A percentile compares a stretch with the other conserved stretches of the same genome.
Conservation (phyloP, 2,113 vertebrate genomes). For the Platycercus adscitus region DNA sequence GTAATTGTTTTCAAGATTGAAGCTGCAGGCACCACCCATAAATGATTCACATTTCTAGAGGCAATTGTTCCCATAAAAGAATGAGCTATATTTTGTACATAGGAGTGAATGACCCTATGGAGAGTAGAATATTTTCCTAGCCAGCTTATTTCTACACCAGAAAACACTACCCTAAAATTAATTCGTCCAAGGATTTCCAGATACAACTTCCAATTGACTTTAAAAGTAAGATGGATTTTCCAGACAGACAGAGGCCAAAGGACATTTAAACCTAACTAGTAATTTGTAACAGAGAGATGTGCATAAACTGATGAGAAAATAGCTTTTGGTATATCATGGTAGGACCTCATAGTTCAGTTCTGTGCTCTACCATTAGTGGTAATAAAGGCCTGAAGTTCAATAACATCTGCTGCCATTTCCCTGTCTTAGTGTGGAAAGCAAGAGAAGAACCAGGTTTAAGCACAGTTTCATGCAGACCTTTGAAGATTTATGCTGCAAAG, state of each 20-base stretch:
- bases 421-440: not conserved
- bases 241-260: not conserved
- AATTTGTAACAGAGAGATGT: not conserved
- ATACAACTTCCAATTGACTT: not conserved
- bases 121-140: constrained; percentile 35
- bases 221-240: constrained; percentile 17
- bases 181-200: not conserved
- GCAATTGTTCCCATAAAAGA: constrained; percentile 33
- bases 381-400: not conserved
- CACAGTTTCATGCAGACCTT: not conserved
- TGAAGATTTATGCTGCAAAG: constrained; percentile 11
- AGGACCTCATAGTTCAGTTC: not conserved
- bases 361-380: not conserved
- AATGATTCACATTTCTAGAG: constrained; percentile 27
- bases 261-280: not conserved
- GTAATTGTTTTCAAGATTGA: not conserved
- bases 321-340: not conserved
- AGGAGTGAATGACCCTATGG: not conserved
- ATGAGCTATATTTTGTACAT: constrained; percentile 9
- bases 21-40: constrained; percentile 7
- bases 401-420: not conserved
- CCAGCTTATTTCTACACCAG: not conserved
- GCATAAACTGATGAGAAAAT: not conserved
- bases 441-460: not conserved
- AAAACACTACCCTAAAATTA: not conserved